These are phyloP conservation scores for Tympanuchus pallidicinctus DNA, from an alignment of 2,113 vertebrate genomes.

Conservation along the genomic window DNA sequence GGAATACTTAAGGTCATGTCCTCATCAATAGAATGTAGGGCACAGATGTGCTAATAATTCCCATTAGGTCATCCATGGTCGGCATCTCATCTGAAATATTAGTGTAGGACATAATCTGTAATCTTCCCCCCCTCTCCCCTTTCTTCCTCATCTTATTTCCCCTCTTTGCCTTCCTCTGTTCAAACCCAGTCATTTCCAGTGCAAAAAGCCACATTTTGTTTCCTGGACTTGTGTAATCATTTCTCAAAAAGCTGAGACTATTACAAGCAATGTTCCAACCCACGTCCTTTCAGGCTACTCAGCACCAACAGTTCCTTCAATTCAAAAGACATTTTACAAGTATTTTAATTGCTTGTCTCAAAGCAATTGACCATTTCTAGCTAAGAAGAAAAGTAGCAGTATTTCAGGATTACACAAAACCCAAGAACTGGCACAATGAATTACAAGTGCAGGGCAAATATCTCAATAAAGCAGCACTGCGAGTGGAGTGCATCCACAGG, in stretches of 20 bases:
- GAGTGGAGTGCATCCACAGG: not conserved
- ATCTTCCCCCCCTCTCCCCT: not conserved
- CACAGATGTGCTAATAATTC: not conserved
- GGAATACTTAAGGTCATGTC: not conserved
- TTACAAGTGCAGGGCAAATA: not conserved
- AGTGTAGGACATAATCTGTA: not conserved
- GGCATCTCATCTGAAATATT: not conserved
- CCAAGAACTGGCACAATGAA: not conserved
- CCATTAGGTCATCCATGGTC: not conserved
- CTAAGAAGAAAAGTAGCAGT: fast-evolving
- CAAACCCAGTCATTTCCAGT: not conserved
- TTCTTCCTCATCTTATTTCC: not conserved
- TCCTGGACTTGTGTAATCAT: conserved; percentile 3
- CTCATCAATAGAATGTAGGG: not conserved
- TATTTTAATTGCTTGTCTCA: not conserved
- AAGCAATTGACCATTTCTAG: not conserved
- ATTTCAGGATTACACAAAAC: not conserved
- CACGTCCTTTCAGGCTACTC: not conserved
- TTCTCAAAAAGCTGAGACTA: not conserved
- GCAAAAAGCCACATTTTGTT: not conserved
- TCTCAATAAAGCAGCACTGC: not conserved
- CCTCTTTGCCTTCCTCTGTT: not conserved
- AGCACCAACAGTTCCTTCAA: not conserved
- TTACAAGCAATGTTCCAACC: not conserved
- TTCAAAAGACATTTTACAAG: not conserved